Evolutionary conservation across 2,113 vertebrate species (phyloP).

Genomic region (Falco punctatus): DNA sequence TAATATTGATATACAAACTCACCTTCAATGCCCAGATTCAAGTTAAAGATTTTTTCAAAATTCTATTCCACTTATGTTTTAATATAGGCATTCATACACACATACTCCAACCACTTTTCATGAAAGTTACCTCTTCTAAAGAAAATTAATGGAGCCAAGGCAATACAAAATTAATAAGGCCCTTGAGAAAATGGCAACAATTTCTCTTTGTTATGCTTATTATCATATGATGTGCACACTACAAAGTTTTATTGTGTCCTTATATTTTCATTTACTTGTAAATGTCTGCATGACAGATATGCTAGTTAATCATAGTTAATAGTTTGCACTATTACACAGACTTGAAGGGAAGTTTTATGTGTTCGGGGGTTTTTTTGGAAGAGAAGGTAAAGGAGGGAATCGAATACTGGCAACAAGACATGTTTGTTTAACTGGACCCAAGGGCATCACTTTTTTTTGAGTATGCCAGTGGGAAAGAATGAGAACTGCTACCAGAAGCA

Average conservation of each 20-base stretch:
- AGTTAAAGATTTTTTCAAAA: not conserved
- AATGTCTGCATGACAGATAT: not conserved
- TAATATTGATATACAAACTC: not conserved
- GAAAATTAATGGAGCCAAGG: not conserved
- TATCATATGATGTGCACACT: not conserved
- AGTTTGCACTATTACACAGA: not conserved
- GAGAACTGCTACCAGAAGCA: not conserved
- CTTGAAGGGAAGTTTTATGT: not conserved
- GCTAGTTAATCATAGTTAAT: not conserved
- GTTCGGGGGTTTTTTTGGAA: not conserved
- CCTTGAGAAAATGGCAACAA: not conserved
- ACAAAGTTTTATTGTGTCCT: not conserved
- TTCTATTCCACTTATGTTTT: not conserved
- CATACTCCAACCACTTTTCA: not conserved
- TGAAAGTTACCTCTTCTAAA: not conserved
- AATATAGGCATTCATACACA: not conserved
- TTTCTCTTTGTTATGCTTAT: not conserved
- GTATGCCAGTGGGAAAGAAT: not conserved
- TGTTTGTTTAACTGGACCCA: not conserved
- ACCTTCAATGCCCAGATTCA: not conserved
- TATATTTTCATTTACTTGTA: not conserved
- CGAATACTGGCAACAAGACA: not conserved
- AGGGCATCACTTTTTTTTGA: not conserved
- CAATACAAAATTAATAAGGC: not conserved
- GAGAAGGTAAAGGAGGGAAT: not conserved